Base-by-base conservation (phyloP, 1,140 invertebrate species). In the Plutomurus gul region DNA sequence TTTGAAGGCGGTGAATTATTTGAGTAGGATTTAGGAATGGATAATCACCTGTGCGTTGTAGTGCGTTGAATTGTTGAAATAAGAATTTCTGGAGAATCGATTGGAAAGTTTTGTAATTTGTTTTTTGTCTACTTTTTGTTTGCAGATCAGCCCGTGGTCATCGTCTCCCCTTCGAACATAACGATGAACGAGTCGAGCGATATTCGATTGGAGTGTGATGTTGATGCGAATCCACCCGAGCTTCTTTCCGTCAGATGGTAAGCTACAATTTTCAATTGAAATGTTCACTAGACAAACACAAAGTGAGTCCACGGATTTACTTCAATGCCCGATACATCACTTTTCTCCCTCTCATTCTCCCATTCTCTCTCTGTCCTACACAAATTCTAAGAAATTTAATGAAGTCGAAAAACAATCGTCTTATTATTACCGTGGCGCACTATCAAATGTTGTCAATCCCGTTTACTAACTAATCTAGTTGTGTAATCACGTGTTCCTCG, bases 111-210 rank as follows among this genome's bases (percentile, higher is more conserved):
- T 33, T 74, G 11, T 74, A 47, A 46, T 74, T 47, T 47, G 40
- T 82, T 56, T 75, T 36, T 20, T 49, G 47, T 51, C 37, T 13
- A 47, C 47, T 75, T 82, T 79, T 22, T 76, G n/a, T 72, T 83
- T 80, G 8, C 88, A 96, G 94, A 95, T 91, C 92, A 93, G 1
- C 94, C 94, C 16, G 91, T 94, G 70, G 92, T 95, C 0, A 88
- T 87, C 43, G 90, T 95, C 16, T 89, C 87, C 37, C 92, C 93
- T 6, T 87, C 87, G 4, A 92, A 94, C 84, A 89, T 94, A 74
- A 93, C 92, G 0, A 91, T 93, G 1, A 93, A 94, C 81, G 94
- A 95, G 86, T 91, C 91, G 11, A 89, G 89, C 39, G 90, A 93
- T 82, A 88, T 94, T 71, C 86, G 93, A 37, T 87, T 96, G 13